These are phyloP conservation scores for Lutraria rhynchaena DNA, from an alignment of 1,140 invertebrate species.

Conservation along the genomic window DNA sequence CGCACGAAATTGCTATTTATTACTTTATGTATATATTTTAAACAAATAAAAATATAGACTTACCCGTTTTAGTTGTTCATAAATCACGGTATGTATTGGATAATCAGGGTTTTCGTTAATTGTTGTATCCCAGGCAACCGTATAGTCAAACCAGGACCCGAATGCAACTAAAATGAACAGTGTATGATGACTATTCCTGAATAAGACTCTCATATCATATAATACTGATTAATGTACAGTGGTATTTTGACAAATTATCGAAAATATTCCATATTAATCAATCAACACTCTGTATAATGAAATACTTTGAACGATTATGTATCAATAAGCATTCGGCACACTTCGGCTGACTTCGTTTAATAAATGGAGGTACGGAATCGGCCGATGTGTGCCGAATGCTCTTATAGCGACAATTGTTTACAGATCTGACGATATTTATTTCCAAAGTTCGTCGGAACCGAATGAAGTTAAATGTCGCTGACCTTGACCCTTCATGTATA, in stretches of 20 bases:
- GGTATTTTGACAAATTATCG: neutral
- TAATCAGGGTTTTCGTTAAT: constrained; percentile 60
- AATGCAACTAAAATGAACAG: constrained; percentile 66
- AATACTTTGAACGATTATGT: no score
- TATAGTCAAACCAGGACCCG: constrained; percentile 76
- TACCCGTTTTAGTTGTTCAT: constrained; percentile 69
- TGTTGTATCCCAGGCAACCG: constrained; percentile 59
- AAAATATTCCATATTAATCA: no score
- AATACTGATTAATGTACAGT: neutral
- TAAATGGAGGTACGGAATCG: no score
- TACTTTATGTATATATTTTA: neutral
- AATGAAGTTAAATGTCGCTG: no score
- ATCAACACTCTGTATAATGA: no score
- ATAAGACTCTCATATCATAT: neutral
- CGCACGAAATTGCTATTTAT: no score
- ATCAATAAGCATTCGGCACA: no score
- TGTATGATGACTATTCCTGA: neutral
- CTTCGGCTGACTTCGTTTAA: no score
- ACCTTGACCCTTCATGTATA: constrained; percentile 72
- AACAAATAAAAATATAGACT: constrained; percentile 10
- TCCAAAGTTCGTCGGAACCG: no score
- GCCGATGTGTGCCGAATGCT: no score
- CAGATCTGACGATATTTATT: no score
- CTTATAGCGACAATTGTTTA: no score
- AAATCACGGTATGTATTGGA: constrained; percentile 59